Evolutionary conservation across 1,140 invertebrate genomes (phyloP).

Genomic region (Caenorhabditis latens): DNA sequence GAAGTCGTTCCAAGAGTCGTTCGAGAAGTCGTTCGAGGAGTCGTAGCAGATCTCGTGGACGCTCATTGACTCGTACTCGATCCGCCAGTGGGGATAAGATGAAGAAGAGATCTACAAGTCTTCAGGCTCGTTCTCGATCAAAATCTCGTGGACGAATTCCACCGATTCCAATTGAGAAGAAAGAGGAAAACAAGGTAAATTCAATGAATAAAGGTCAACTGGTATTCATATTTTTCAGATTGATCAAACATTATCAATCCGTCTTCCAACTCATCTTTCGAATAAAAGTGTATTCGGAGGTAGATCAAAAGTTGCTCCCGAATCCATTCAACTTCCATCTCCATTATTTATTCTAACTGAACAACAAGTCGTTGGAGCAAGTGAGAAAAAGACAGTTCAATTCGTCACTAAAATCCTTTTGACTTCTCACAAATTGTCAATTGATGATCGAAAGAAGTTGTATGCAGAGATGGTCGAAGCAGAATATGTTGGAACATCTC

Average conservation of each 20-base stretch:
- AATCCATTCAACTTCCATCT: constrained; percentile 27
- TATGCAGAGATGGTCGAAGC: constrained; percentile 28
- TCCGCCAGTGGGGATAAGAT: not conserved
- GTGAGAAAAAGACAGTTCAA: constrained; percentile 37
- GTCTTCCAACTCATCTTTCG: constrained; percentile 8
- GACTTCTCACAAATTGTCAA: constrained; percentile 2
- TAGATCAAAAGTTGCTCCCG: not conserved
- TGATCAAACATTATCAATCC: not conserved
- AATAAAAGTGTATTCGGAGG: not conserved
- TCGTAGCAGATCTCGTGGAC: not conserved
- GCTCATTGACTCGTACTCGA: not conserved
- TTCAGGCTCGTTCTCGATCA: not conserved
- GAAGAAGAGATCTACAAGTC: not conserved
- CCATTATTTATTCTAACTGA: constrained; percentile 25
- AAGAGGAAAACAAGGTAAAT: too few species aligned
- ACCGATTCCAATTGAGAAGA: too few species aligned
- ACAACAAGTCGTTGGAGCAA: constrained; percentile 27
- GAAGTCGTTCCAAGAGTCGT: not conserved
- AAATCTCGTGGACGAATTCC: too few species aligned
- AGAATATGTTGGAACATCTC: constrained; percentile 29
- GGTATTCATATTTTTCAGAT: not conserved
- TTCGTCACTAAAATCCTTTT: constrained; percentile 14
- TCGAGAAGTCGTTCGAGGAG: not conserved
- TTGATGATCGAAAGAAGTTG: not conserved
- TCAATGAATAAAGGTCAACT: too few species aligned